phyloP scores from a whole-genome alignment of 1,140 invertebrate species.

The Bombus vancouverensis region DNA sequence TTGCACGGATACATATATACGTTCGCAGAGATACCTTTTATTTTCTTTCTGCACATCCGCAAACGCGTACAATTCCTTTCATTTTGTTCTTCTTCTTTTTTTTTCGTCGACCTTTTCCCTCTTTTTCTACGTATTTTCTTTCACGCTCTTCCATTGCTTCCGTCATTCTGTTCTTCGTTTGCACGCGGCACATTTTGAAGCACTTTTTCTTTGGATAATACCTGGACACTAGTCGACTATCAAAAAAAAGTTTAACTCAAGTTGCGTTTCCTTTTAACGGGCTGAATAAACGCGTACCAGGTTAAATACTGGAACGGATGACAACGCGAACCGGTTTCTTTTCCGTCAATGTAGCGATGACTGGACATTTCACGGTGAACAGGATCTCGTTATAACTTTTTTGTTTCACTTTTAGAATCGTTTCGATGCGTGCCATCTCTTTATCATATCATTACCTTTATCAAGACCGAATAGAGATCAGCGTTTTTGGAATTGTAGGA shows the following conservation, averaged over 20 bases:
- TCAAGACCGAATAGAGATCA: no score
- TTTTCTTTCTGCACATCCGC: not conserved
- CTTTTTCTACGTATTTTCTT: not conserved
- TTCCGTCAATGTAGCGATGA: not conserved
- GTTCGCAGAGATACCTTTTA: not conserved
- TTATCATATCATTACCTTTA: no score
- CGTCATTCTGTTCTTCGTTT: not conserved
- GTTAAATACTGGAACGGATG: not conserved
- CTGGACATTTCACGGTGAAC: not conserved
- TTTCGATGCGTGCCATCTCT: no score
- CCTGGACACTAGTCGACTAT: not conserved
- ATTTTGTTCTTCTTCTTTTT: not conserved
- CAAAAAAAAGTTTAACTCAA: not conserved
- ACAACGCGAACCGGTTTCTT: not conserved
- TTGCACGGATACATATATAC: no score
- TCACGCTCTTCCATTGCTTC: not conserved
- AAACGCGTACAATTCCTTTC: not conserved
- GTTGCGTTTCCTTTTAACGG: not conserved
- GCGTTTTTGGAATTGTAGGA: no score
- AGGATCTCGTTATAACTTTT: no score
- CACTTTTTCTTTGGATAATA: constrained; percentile 1
- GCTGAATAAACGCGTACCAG: not conserved
- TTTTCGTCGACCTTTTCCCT: not conserved
- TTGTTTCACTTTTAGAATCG: no score
- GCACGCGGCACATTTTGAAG: not conserved